Evolutionary conservation across 1,140 invertebrate genomes (phyloP).

Genomic region (Spodoptera litura): DNA sequence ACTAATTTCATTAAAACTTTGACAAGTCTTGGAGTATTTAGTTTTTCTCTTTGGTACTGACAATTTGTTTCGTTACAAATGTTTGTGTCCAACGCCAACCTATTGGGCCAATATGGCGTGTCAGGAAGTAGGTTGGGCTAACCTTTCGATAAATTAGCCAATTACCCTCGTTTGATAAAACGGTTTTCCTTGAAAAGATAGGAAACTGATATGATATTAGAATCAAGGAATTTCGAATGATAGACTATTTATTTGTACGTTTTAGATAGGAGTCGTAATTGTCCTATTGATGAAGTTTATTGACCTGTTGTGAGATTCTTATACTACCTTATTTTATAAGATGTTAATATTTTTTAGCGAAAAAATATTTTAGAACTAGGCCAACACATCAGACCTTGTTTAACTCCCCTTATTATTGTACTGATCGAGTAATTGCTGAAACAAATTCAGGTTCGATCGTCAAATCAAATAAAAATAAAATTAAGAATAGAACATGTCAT

Average conservation of each 20-base stretch:
- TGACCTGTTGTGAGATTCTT: not conserved
- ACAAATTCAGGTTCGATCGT: no score
- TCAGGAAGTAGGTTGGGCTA: conserved; percentile 7
- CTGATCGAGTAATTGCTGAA: no score
- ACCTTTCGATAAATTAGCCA: conserved; percentile 32
- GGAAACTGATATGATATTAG: conserved; percentile 12
- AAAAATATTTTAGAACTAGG: no score
- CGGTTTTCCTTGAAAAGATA: conserved; percentile 27
- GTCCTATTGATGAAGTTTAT: not conserved
- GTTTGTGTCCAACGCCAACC: conserved; percentile 16
- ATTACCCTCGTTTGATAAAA: conserved; percentile 33
- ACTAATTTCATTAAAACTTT: conserved; percentile 46
- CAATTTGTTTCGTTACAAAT: conserved; percentile 25
- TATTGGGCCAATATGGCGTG: conserved; percentile 21
- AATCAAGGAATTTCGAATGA: not conserved
- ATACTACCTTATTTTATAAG: no score
- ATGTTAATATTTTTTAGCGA: no score
- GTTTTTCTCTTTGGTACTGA: not conserved
- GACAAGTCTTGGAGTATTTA: not conserved
- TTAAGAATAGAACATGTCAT: no score
- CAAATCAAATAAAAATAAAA: no score
- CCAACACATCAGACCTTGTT: no score
- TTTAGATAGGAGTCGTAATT: not conserved
- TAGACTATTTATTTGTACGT: not conserved
- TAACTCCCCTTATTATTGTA: no score